Evolutionary conservation across 2,797 vertebrate genomes (phyloP).

Genomic region (Semotilus atromaculatus): DNA sequence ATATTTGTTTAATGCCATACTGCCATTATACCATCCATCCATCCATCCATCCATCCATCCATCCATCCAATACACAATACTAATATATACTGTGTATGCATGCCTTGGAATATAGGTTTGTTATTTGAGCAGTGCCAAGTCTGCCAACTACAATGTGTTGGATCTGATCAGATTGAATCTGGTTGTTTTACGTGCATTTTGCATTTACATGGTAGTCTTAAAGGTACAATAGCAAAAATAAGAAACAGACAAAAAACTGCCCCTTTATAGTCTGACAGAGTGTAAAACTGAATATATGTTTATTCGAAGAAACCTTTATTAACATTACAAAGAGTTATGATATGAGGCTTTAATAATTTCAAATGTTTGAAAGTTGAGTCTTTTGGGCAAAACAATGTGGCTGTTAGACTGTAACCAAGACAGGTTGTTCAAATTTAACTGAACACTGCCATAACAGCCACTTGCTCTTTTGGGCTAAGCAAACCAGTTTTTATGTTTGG

Average conservation of each 20-base stretch:
- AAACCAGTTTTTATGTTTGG: conserved; percentile 29
- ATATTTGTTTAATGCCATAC: neutral
- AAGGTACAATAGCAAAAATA: too few species aligned
- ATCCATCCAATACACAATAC: too few species aligned
- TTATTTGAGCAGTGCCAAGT: too few species aligned
- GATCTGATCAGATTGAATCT: too few species aligned
- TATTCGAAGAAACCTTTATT: neutral
- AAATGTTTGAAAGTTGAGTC: neutral
- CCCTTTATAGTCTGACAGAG: neutral
- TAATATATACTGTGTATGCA: too few species aligned
- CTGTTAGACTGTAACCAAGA: conserved; percentile 6
- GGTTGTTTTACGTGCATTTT: too few species aligned
- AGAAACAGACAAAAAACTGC: too few species aligned
- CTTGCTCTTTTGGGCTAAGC: conserved; percentile 8
- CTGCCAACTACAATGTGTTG: too few species aligned
- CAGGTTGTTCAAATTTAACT: conserved; percentile 17
- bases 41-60: too few species aligned
- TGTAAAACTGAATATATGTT: neutral
- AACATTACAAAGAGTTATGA: neutral
- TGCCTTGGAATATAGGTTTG: too few species aligned
- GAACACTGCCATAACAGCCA: conserved; percentile 14
- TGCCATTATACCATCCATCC: too few species aligned
- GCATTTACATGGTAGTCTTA: too few species aligned
- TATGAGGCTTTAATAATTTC: neutral
- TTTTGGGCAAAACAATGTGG: neutral